These are phyloP conservation scores for Eupsilia transversa DNA, from an alignment of 2,888 invertebrate species.

Conservation along the genomic window DNA sequence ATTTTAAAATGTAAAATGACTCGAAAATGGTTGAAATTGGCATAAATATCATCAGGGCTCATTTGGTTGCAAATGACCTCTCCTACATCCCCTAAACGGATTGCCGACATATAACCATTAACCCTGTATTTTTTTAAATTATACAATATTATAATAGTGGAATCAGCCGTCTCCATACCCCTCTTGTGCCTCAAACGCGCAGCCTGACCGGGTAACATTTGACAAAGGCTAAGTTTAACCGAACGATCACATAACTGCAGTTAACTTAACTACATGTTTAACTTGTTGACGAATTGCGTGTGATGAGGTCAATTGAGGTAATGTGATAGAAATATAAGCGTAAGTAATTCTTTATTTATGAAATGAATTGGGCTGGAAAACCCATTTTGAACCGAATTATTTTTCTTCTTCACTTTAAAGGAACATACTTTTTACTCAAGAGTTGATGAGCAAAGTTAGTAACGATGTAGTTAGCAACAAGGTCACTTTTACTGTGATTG, in stretches of 20 bases:
- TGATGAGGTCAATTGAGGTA: slow-evolving; percentile 30
- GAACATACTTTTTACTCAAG: background rate
- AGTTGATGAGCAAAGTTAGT: background rate
- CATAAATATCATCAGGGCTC: no score
- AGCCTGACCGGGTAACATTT: slow-evolving; percentile 67
- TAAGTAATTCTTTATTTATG: background rate
- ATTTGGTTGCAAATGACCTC: no score
- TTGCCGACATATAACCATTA: no score
- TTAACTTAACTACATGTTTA: slow-evolving; percentile 43
- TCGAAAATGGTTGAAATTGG: no score
- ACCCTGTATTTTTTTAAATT: no score
- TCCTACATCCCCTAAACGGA: no score
- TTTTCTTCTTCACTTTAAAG: background rate
- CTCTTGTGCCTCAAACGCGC: slow-evolving; percentile 43
- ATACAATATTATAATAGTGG: background rate
- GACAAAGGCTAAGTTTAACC: slow-evolving; percentile 68
- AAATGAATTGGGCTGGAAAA: background rate
- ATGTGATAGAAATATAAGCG: background rate
- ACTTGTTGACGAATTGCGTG: slow-evolving; percentile 56
- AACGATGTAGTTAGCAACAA: no score
- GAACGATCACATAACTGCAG: slow-evolving; percentile 56
- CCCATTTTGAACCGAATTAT: background rate
- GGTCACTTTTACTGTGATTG: no score
- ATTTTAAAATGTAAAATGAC: no score
- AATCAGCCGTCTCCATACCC: slow-evolving; percentile 21